Conservation (phyloP, 1,140 invertebrate species). For the Xylocopa sonorina region DNA sequence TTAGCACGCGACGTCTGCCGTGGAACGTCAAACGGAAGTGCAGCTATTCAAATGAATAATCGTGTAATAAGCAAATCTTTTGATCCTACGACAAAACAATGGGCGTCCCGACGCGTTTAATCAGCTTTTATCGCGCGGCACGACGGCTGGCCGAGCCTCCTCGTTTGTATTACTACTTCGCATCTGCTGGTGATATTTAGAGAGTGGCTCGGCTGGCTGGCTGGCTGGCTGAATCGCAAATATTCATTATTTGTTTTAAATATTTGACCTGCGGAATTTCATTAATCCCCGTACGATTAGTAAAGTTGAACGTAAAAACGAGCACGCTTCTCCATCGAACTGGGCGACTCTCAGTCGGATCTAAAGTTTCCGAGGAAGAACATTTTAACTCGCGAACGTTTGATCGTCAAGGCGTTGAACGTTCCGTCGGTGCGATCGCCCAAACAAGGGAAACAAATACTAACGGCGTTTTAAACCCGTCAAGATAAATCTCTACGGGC, state of each 20-base stretch:
- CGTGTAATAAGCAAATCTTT: too few relatives aligned
- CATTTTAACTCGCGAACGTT: too few relatives aligned
- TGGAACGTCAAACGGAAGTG: too few relatives aligned
- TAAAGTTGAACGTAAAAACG: neutral
- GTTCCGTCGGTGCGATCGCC: neutral
- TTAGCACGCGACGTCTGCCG: too few relatives aligned
- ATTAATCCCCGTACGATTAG: neutral
- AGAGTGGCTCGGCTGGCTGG: neutral
- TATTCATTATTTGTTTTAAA: conserved; percentile 51
- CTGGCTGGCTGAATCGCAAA: too few relatives aligned
- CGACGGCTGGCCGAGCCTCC: neutral
- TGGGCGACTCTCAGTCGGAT: too few relatives aligned
- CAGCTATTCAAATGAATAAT: too few relatives aligned
- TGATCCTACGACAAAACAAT: neutral
- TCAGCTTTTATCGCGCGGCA: neutral
- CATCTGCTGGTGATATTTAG: conserved; percentile 1
- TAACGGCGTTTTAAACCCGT: neutral
- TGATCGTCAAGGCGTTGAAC: neutral
- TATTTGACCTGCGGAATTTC: conserved; percentile 23
- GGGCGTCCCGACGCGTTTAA: neutral
- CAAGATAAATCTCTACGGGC: conserved; percentile 19
- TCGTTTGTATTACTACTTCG: conserved; percentile 18
- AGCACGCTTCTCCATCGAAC: neutral
- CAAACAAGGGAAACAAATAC: neutral
- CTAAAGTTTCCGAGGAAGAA: too few relatives aligned